Evolutionary conservation across 2,888 invertebrate species (phyloP), one percentile per base, ranked within the genome.

Genomic region (Acanthacorydalis orientalis): DNA sequence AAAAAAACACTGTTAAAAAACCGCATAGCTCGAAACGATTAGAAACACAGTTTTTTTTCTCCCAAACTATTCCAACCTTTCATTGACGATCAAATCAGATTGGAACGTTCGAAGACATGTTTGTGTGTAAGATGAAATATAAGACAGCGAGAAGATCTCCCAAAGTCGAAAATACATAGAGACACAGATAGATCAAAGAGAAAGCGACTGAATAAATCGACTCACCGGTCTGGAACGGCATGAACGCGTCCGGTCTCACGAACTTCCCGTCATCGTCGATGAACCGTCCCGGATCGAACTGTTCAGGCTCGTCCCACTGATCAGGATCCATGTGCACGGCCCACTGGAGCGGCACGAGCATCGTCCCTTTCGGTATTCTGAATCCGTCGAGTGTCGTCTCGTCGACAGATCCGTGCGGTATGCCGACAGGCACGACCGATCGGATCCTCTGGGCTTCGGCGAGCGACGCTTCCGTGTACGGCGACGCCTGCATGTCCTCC

Each of bases 281-380:
- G 59, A 89, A 89, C 45, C 88, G 69, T 14, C 70, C 67, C 0
- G 87, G 87, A 40, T 71, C 70, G 57, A 78, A 90, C 33, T 64
- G 58, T 4, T 80, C 74, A 0, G 87, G 84, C 31, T 81, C 64
- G 0, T 70, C 63, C 83, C 84, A 89, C 23, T 70, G 62, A 1
- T 64, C 57, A 0, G 77, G 72, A 56, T 85, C 74, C 75, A 79
- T 83, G 57, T 89, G 87, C 8, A 87, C 65, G 1, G 83, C 83
- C 85, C 86, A 88, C 57, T 82, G 82, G 14, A 88, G 62, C 0
- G 87, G 81, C n/a, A 89, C 67, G 11, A 89, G 68, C 88, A 88
- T 72, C 53, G 78, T 58, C 56, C 80, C 74, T 59, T 76, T 76
- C 0, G 83, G 80, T 45, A 89, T 71, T 47, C 59, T 65, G 58